phyloP scores from a whole-genome alignment of 2,888 invertebrate species.

The Drosophila putrida region DNA sequence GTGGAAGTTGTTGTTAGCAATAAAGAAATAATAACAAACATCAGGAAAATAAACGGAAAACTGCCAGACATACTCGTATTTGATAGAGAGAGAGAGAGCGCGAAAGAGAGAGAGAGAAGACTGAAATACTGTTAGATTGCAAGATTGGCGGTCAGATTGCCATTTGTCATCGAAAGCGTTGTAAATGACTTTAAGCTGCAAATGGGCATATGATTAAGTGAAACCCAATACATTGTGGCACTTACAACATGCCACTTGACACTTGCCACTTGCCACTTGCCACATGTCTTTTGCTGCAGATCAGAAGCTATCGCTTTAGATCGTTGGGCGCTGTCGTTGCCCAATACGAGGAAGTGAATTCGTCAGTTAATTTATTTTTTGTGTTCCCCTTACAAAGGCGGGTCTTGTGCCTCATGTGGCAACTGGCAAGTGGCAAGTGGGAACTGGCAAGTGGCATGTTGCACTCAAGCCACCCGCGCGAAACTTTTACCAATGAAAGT shows the following conservation, averaged over 20 bases:
- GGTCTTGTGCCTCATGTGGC: slow-evolving; percentile 34
- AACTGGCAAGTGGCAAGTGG: slow-evolving; percentile 33
- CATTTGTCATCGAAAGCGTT: slow-evolving; percentile 25
- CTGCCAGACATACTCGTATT: slow-evolving; percentile 11
- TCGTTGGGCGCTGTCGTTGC: slow-evolving; percentile 12
- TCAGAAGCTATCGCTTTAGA: slow-evolving; percentile 23
- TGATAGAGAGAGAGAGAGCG: neutral
- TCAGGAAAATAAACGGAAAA: slow-evolving; percentile 47
- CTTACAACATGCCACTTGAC: slow-evolving; percentile 15
- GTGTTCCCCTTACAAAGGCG: slow-evolving; percentile 16
- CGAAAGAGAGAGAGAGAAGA: neutral
- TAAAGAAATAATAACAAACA: slow-evolving; percentile 27
- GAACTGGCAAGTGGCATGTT: slow-evolving; percentile 31
- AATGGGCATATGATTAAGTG: slow-evolving; percentile 30
- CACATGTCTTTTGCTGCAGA: neutral
- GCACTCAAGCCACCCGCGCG: slow-evolving; percentile 45
- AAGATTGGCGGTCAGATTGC: neutral
- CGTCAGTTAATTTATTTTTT: slow-evolving; percentile 15
- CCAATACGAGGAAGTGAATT: slow-evolving; percentile 28
- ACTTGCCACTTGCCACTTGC: slow-evolving; percentile 6
- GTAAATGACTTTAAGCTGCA: slow-evolving; percentile 16
- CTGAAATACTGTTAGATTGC: neutral
- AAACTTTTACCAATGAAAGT: slow-evolving; percentile 77
- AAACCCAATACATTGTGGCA: slow-evolving; percentile 20
- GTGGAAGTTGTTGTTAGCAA: slow-evolving; percentile 62